Evolutionary conservation across 2,113 vertebrate genomes (phyloP), one percentile per base, ranked within the genome.

Genomic region (Diglossa brunneiventris): DNA sequence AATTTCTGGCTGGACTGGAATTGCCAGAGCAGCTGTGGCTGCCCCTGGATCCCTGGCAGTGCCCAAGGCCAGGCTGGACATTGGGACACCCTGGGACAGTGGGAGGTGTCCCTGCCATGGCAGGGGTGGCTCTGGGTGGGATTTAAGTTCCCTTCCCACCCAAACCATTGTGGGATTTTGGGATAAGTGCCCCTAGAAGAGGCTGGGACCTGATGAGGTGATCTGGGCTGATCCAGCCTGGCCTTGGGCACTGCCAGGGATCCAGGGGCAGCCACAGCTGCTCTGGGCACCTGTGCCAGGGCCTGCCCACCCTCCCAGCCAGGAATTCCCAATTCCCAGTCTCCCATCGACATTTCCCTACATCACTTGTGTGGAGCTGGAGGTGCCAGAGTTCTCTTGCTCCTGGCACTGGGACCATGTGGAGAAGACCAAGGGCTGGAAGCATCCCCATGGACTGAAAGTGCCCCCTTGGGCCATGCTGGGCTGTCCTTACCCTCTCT

Each of bases 391-490:
- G 78, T 59, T 44, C 0, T 0, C 2, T 7, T 26, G 15, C 20
- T 84, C 44, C 53, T 0, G 2, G 68, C 49, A 2, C 58, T 9
- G 55, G 42, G 23, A 10, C 10, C 3, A 0, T 1, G 23, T 4
- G 53, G 59, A 12, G 53, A 24, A 58, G 28, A 37, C 68, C 1
- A 1, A 11, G 52, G 52, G 21, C 53, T 63, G 15, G 30, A 3
- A 18, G 15, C n/a, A n/a, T n/a, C 50, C 30, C 35, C 0, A 0
- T 4, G 53, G 35, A 18, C 55, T 64, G 62, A n/a, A 24, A 11
- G 24, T 56, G 31, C 9, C 59, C 33, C 39, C 0, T 0, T 20
- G 42, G 33, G n/a, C 55, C 2, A 0, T 7, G n/a, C 85, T 31
- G 33, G 42, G 39, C 63, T 46, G 7, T 46, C 26, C 67, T 58